Evolutionary conservation across 2,888 invertebrate species (phyloP).

Genomic region (Chloromyia formosa): DNA sequence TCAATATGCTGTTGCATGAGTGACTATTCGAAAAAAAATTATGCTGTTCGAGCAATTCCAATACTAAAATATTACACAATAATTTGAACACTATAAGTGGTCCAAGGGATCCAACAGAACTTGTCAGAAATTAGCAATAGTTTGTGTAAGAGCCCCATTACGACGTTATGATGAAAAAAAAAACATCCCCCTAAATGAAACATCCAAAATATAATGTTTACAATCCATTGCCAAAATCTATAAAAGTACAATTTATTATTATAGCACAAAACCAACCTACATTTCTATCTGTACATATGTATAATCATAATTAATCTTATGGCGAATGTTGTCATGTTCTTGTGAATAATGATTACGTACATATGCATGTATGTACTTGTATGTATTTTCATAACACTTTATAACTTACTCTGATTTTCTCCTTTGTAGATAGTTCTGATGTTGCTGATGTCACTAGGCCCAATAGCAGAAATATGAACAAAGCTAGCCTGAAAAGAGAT

Average conservation of each 20-base stretch:
- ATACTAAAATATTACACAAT: too few relatives aligned
- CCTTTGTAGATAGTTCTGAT: slow-evolving; percentile 46
- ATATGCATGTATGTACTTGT: too few relatives aligned
- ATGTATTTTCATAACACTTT: neutral
- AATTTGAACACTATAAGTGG: too few relatives aligned
- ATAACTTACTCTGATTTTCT: slow-evolving; percentile 49
- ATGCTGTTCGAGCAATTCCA: too few relatives aligned
- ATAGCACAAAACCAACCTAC: neutral
- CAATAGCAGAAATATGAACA: slow-evolving; percentile 4
- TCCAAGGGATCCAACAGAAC: too few relatives aligned
- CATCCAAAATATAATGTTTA: too few relatives aligned
- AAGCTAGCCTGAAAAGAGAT: slow-evolving; percentile 38
- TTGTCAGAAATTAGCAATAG: too few relatives aligned
- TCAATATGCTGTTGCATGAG: too few relatives aligned
- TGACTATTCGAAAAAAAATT: too few relatives aligned
- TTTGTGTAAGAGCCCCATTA: too few relatives aligned
- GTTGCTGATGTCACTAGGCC: slow-evolving; percentile 38
- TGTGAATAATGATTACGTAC: neutral
- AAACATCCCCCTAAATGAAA: too few relatives aligned
- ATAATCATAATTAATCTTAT: neutral
- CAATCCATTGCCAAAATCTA: slow-evolving; percentile 2
- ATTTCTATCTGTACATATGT: slow-evolving; percentile 10
- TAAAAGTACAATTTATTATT: neutral
- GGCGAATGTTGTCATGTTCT: neutral
- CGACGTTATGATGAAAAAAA: too few relatives aligned